Percentiles rank a stretch among this genome's conserved stretches.
These are phyloP conservation scores for Morus bassanus DNA, from an alignment of 2,797 vertebrate species.

Conservation along the genomic window DNA sequence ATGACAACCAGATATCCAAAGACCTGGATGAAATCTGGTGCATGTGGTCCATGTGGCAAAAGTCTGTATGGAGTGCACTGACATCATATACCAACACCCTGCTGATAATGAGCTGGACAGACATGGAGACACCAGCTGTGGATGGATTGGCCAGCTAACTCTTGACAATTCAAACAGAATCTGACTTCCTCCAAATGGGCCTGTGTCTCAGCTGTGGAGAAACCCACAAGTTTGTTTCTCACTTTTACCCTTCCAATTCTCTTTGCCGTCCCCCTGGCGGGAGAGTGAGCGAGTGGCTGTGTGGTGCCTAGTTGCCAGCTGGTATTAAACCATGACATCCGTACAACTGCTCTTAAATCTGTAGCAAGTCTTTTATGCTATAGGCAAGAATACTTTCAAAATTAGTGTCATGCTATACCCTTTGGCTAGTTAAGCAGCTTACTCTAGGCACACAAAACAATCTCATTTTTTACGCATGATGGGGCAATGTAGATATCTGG, in stretches of 20 bases:
- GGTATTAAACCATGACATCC: not conserved
- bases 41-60: accelerated
- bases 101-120: not conserved
- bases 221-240: not conserved
- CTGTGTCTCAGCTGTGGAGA: not conserved
- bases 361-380: not conserved
- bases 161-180: not conserved
- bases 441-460: not conserved
- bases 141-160: not conserved
- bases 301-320: not conserved
- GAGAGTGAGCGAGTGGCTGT: not conserved
- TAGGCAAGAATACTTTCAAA: not conserved
- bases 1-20: not conserved
- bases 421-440: not conserved
- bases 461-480: not conserved
- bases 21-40: not conserved
- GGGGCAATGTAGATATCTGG: not conserved
- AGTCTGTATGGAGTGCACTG: accelerated
- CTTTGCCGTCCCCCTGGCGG: accelerated
- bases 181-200: not conserved
- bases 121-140: not conserved
- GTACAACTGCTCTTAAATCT: not conserved
- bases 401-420: not conserved
- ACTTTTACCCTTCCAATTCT: not conserved
- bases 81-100: not conserved